A percentile compares a stretch with the other conserved stretches of the same genome.
phyloP scores from a whole-genome alignment of 2,113 vertebrate genomes.

The Spermophilus dauricus region DNA sequence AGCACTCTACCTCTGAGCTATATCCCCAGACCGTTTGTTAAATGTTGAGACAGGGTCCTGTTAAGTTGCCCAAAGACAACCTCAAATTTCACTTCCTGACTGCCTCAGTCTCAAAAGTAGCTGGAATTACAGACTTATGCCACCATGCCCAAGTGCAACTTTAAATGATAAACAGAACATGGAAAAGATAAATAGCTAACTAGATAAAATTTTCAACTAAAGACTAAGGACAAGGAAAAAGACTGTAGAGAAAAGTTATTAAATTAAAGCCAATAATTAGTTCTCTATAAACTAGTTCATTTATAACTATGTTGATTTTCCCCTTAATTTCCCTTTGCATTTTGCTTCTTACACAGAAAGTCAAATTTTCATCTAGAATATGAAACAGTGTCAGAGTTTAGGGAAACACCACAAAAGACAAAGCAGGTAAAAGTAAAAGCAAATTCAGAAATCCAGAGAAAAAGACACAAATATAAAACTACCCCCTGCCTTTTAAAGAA shows the following conservation, averaged over 20 bases:
- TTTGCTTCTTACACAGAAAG: neutral
- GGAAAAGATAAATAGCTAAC: neutral
- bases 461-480: slow-evolving; percentile 32
- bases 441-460: slow-evolving; percentile 3
- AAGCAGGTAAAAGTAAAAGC: neutral
- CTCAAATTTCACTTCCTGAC: neutral
- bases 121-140: too few species aligned
- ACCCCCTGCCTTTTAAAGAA: neutral
- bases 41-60: neutral
- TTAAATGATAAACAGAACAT: neutral
- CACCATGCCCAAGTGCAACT: too few species aligned
- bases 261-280: neutral
- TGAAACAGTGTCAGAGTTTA: slow-evolving; percentile 23
- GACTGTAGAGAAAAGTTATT: neutral
- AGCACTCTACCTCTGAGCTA: neutral
- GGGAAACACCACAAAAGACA: slow-evolving; percentile 19
- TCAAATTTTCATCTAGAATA: slow-evolving; percentile 11
- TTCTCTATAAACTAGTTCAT: neutral
- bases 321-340: neutral
- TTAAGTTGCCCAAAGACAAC: neutral
- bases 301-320: neutral
- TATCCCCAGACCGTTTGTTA: neutral
- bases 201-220: neutral
- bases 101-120: too few species aligned
- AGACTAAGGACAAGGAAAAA: neutral